A percentile compares a stretch with the other conserved stretches of the same genome.
These are phyloP conservation scores for Trinectes maculatus DNA, from an alignment of 2,113 vertebrate genomes.

Conservation along the genomic window DNA sequence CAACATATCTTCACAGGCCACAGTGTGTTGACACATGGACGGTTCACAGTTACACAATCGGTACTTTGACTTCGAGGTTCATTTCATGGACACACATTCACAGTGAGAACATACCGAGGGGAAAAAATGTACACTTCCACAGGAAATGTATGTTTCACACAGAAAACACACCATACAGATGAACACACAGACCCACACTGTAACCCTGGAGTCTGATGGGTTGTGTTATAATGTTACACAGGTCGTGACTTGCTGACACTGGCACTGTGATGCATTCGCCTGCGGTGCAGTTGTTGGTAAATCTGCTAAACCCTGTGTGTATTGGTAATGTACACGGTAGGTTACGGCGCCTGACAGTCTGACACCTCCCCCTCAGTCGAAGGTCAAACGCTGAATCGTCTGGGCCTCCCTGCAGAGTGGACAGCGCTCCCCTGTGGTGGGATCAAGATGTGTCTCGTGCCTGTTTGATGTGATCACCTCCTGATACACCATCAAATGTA, in stretches of 20 bases:
- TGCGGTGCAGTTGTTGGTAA: neutral
- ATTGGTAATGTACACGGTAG: neutral
- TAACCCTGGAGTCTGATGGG: neutral
- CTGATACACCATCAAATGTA: conserved; percentile 18
- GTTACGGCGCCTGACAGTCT: neutral
- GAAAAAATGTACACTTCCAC: no score
- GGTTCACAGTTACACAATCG: no score
- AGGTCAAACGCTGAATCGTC: conserved; percentile 6
- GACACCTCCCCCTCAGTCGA: neutral
- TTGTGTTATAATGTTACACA: neutral
- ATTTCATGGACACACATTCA: no score
- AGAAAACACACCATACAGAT: no score
- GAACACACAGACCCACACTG: neutral
- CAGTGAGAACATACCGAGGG: no score
- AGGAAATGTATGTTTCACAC: no score
- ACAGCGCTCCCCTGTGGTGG: conserved; percentile 10
- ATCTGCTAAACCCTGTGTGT: neutral
- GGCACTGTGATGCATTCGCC: neutral
- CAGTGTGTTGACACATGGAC: no score
- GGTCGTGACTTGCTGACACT: neutral
- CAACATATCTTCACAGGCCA: no score
- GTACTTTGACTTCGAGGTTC: no score
- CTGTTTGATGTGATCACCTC: conserved; percentile 24
- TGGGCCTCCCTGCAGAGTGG: conserved; percentile 7
- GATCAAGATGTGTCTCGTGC: conserved; percentile 29